Conservation (phyloP, 2,113 vertebrate species). For the Catharus fuscescens region DNA sequence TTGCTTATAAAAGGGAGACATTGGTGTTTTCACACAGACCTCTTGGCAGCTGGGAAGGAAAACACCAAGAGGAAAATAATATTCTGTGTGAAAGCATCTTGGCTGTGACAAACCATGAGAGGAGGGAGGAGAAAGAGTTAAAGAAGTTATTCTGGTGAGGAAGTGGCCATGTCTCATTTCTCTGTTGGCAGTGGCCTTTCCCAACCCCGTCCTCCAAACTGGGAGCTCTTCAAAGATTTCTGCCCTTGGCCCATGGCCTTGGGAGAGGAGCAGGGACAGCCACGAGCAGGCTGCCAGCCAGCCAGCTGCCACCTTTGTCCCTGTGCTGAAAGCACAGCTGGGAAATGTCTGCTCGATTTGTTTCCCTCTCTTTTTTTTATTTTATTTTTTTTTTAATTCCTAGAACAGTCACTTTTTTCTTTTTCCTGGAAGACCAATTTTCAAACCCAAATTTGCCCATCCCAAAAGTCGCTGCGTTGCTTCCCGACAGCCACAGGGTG, state of each 20-base stretch:
- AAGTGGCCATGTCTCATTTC: neutral
- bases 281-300: neutral
- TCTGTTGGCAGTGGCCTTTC: neutral
- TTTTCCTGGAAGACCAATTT: constrained; percentile 27
- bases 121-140: neutral
- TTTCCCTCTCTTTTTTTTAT: fast-evolving
- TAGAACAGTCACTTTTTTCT: neutral
- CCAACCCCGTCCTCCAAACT: neutral
- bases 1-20: neutral
- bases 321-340: neutral
- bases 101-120: neutral
- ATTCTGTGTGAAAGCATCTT: neutral
- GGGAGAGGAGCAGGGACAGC: neutral
- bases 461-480: neutral
- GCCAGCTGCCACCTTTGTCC: constrained; percentile 28
- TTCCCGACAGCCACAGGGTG: constrained; percentile 51
- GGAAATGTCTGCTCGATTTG: neutral
- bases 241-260: neutral
- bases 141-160: neutral
- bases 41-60: neutral
- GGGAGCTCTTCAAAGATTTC: constrained; percentile 8
- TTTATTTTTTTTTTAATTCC: neutral
- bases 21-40: constrained; percentile 1
- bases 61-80: neutral
- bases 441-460: neutral